Conservation (phyloP, 2,113 vertebrate species). For the Osmerus eperlanus region DNA sequence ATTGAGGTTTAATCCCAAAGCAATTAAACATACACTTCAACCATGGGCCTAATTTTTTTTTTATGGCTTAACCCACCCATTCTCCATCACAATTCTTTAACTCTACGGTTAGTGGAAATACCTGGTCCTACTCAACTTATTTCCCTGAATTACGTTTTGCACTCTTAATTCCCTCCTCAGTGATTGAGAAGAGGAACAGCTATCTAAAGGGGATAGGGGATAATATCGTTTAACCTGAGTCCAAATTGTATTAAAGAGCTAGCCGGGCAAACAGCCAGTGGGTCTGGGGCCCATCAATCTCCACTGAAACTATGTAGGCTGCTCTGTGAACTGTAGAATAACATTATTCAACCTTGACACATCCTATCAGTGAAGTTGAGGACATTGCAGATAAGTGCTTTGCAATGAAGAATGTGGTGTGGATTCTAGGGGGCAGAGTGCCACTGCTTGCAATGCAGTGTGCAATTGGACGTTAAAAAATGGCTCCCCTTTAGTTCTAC, state of each 20-base stretch:
- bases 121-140: constrained; percentile 33
- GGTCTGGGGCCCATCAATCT: constrained; percentile 24
- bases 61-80: no score
- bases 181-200: constrained; percentile 44
- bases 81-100: neutral
- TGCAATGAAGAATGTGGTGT: constrained; percentile 40
- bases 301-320: constrained; percentile 40
- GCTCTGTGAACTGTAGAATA: constrained; percentile 14
- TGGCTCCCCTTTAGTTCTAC: constrained; percentile 11
- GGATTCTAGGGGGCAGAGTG: constrained; percentile 21
- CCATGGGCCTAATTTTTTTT: no score
- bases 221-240: constrained; percentile 49
- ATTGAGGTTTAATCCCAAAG: no score
- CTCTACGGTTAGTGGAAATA: constrained; percentile 39
- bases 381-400: constrained; percentile 29
- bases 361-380: constrained; percentile 37
- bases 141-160: constrained; percentile 42
- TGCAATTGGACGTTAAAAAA: neutral
- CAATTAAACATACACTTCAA: no score
- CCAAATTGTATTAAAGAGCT: constrained; percentile 54
- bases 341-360: constrained; percentile 51
- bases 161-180: constrained; percentile 21
- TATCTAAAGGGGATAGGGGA: constrained; percentile 9
- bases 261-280: constrained; percentile 35
- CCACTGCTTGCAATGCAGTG: constrained; percentile 9